phyloP scores from a whole-genome alignment of 2,797 vertebrate genomes.

The Arrhamphus sclerolepis region DNA sequence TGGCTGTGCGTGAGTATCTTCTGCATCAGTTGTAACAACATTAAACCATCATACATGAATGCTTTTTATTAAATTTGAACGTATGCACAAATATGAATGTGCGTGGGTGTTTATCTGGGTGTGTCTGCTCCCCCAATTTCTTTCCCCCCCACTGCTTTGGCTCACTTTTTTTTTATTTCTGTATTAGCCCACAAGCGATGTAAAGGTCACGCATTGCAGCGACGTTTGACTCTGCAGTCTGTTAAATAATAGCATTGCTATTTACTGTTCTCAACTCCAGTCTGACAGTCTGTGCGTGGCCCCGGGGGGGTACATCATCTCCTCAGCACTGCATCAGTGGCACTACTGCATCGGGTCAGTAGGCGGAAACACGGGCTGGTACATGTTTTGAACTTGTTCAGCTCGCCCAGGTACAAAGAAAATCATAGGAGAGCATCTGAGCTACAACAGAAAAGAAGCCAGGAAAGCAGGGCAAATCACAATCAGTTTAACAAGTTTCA shows the following conservation, averaged over 20 bases:
- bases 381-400: conserved; percentile 45
- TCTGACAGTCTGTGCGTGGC: conserved; percentile 44
- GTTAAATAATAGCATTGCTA: conserved; percentile 67
- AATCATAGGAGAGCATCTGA: conserved; percentile 1
- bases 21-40: conserved; percentile 57
- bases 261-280: conserved; percentile 60
- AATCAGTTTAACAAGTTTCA: not conserved
- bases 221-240: conserved; percentile 64
- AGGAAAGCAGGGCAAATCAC: not conserved
- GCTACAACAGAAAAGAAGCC: not conserved
- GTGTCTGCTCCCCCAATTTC: conserved; percentile 33
- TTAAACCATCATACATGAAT: conserved; percentile 49
- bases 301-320: conserved; percentile 56
- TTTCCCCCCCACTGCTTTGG: conserved; percentile 26
- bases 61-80: conserved; percentile 49
- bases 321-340: conserved; percentile 31
- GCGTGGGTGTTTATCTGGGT: conserved; percentile 22
- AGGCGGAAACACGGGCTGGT: conserved; percentile 34
- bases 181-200: conserved; percentile 66
- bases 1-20: conserved; percentile 26
- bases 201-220: conserved; percentile 69
- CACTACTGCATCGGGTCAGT: conserved; percentile 45
- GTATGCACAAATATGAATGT: conserved; percentile 27
- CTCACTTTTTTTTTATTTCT: conserved; percentile 54
- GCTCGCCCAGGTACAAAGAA: conserved; percentile 19